These are phyloP conservation scores for Lucifuga dentata DNA, from an alignment of 2,113 vertebrate species.

Conservation along the genomic window DNA sequence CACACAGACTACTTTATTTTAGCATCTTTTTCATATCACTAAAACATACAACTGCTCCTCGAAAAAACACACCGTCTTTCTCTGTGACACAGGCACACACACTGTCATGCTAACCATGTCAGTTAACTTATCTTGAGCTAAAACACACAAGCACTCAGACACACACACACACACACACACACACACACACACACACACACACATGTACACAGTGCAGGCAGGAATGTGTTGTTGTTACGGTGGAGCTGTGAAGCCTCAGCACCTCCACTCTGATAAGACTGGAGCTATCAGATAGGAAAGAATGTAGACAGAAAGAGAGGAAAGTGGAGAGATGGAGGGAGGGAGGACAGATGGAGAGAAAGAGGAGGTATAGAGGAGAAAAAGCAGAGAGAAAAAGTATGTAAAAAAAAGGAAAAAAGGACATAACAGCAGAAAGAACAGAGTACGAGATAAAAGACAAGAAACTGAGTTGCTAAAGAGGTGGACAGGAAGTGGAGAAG, in stretches of 20 bases:
- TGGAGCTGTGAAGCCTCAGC: slow-evolving; percentile 49
- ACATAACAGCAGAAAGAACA: too few relatives aligned
- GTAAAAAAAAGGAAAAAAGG: too few relatives aligned
- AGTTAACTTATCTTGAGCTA: slow-evolving; percentile 22
- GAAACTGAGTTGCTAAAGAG: too few relatives aligned
- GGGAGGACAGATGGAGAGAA: slow-evolving; percentile 30
- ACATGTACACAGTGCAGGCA: slow-evolving; percentile 35
- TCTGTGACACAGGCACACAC: background rate
- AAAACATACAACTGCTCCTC: slow-evolving; percentile 30
- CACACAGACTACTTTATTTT: slow-evolving; percentile 32
- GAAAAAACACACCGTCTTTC: slow-evolving; percentile 34
- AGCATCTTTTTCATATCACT: slow-evolving; percentile 45
- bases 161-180: slow-evolving; percentile 8
- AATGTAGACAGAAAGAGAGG: slow-evolving; percentile 43
- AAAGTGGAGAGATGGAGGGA: slow-evolving; percentile 51
- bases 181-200: background rate
- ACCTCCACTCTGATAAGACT: slow-evolving; percentile 64
- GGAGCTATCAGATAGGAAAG: slow-evolving; percentile 56
- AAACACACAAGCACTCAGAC: slow-evolving; percentile 21
- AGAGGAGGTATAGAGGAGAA: slow-evolving; percentile 13
- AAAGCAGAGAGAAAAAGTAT: background rate
- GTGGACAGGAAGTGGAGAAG: too few relatives aligned
- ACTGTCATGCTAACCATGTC: slow-evolving; percentile 35
- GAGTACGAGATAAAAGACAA: too few relatives aligned
- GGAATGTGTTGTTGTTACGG: slow-evolving; percentile 72